Percentiles rank a stretch among this genome's conserved stretches.
Evolutionary conservation across 2,888 invertebrate genomes (phyloP).

Genomic region (Hololepta plana): DNA sequence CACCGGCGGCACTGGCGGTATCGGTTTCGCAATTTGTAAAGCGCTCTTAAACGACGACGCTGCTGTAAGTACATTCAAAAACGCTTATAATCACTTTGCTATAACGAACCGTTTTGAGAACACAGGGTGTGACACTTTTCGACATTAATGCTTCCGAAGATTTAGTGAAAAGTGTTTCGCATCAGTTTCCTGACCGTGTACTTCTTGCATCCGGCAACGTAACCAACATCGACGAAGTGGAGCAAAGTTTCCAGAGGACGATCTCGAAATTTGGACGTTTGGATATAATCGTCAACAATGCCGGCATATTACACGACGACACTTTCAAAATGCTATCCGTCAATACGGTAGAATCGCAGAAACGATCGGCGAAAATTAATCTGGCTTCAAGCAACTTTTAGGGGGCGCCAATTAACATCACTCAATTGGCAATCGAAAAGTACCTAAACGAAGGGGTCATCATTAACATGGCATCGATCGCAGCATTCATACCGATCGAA

Average conservation of each 20-base stretch:
- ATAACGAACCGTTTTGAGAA: too few relatives aligned
- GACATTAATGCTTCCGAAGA: too few relatives aligned
- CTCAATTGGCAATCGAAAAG: neutral
- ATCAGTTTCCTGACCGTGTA: too few relatives aligned
- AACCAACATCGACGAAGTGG: too few relatives aligned
- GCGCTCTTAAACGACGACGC: constrained; percentile 6
- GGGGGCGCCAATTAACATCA: neutral
- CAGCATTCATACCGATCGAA: constrained; percentile 3
- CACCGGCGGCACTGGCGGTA: constrained; percentile 6
- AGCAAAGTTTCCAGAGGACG: too few relatives aligned
- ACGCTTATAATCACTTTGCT: too few relatives aligned
- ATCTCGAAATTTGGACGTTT: constrained; percentile 1
- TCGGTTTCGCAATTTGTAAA: constrained; percentile 6
- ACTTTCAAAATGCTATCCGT: too few relatives aligned
- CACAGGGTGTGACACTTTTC: too few relatives aligned
- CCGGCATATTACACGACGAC: neutral
- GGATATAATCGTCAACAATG: constrained; percentile 1
- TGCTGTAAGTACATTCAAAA: constrained; percentile 7
- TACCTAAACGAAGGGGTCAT: neutral
- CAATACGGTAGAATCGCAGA: too few relatives aligned
- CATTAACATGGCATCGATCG: neutral
- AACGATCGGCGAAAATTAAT: too few relatives aligned
- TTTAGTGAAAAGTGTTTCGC: too few relatives aligned
- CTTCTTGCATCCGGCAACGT: too few relatives aligned
- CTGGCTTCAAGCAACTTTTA: neutral